A percentile compares a stretch with the other conserved stretches of the same genome.
Conservation (phyloP, 2,888 invertebrate species). For the Lepidocyrtinus sp. region DNA sequence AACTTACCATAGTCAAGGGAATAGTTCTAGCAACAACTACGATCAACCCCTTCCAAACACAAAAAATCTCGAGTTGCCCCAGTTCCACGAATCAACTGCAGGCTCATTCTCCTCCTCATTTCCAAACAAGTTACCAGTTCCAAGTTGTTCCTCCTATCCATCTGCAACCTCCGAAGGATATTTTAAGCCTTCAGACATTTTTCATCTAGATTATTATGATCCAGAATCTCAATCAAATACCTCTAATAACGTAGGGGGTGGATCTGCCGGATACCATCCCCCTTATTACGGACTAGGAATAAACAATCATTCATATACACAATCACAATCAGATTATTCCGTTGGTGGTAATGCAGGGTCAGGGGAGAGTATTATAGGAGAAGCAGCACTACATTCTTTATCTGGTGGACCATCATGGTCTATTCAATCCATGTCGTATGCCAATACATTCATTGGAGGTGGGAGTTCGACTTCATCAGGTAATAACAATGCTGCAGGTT, state of each 20-base stretch:
- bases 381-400: conserved; percentile 31
- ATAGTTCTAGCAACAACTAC: conserved; percentile 9
- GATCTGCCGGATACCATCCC: conserved; percentile 23
- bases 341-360: conserved; percentile 11
- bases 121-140: conserved; percentile 29
- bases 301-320: conserved; percentile 27
- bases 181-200: conserved; percentile 68
- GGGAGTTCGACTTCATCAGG: background rate
- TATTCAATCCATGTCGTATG: conserved; percentile 41
- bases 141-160: conserved; percentile 19
- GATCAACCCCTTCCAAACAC: conserved; percentile 24
- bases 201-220: conserved; percentile 63
- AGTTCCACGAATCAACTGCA: conserved; percentile 26
- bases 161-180: conserved; percentile 43
- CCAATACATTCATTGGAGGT: conserved; percentile 33
- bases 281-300: conserved; percentile 35
- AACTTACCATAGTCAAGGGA: conserved; percentile 29
- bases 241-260: conserved; percentile 6
- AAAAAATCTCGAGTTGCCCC: conserved; percentile 46
- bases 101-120: conserved; percentile 17
- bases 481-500: background rate
- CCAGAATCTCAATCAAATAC: conserved; percentile 32
- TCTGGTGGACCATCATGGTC: conserved; percentile 49
- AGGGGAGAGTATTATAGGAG: conserved; percentile 32
- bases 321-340: conserved; percentile 37